A percentile compares a stretch with the other conserved stretches of the same genome.
Evolutionary conservation across 2,113 vertebrate genomes (phyloP).

Genomic region (Gasterosteus aculeatus): DNA sequence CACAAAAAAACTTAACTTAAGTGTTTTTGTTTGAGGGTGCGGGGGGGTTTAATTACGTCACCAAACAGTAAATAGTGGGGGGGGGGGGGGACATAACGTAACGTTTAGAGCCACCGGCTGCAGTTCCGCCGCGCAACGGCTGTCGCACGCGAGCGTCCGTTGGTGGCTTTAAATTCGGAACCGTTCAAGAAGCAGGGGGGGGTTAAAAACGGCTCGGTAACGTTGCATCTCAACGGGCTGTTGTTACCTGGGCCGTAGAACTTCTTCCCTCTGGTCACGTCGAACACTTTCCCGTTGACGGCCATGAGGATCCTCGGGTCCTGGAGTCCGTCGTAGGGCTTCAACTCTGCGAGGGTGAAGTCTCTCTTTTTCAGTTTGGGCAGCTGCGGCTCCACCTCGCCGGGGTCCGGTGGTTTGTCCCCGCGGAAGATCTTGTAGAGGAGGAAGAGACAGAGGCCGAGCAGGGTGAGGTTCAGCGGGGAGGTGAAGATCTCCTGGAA

Average conservation of each 20-base stretch:
- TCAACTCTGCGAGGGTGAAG: conserved; percentile 87
- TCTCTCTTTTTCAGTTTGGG: conserved; percentile 90
- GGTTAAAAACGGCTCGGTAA: neutral
- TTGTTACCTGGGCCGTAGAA: conserved; percentile 93
- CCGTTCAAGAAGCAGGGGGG: neutral
- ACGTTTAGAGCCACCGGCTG: neutral
- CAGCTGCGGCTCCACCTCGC: conserved; percentile 77
- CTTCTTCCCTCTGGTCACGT: conserved; percentile 91
- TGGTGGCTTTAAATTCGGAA: neutral
- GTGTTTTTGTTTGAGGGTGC: no score
- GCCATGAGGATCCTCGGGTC: conserved; percentile 93
- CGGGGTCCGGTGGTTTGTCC: conserved; percentile 79
- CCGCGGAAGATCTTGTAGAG: conserved; percentile 93
- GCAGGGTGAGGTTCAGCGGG: conserved; percentile 90
- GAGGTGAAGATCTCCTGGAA: conserved; percentile 91
- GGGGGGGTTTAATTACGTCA: no score
- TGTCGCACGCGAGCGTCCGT: neutral
- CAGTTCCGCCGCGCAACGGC: neutral
- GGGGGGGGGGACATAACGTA: neutral
- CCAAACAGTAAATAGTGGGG: no score
- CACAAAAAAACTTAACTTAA: no score
- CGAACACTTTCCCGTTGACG: conserved; percentile 93
- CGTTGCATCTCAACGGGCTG: neutral
- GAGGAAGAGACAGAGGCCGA: conserved; percentile 91
- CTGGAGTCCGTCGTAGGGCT: conserved; percentile 84